Conservation (phyloP, 2,888 invertebrate genomes). For the Pandemis corylana region DNA sequence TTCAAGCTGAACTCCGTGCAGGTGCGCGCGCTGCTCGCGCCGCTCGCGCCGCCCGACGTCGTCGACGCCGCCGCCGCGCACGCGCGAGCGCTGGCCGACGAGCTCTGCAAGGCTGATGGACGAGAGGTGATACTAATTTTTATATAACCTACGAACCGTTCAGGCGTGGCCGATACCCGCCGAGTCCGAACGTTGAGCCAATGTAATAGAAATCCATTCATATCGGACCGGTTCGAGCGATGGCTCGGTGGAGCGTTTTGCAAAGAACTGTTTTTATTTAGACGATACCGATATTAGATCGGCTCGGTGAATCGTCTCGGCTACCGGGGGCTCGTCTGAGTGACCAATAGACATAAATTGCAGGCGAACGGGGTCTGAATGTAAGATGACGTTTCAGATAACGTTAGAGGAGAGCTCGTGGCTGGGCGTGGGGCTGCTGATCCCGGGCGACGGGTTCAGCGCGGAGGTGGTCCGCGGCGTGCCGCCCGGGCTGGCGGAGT, state of each 20-base stretch:
- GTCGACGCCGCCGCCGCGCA: conserved; percentile 90
- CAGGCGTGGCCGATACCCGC: no score
- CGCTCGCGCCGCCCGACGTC: conserved; percentile 83
- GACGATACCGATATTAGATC: no score
- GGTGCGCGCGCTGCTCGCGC: conserved; percentile 91
- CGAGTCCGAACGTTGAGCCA: no score
- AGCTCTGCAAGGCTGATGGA: conserved; percentile 95
- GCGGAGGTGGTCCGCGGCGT: conserved; percentile 98
- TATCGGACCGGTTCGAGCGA: no score
- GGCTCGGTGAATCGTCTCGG: no score
- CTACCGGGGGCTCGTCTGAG: no score
- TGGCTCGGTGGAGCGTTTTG: no score
- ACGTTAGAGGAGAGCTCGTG: conserved; percentile 96
- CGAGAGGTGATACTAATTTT: conserved; percentile 86
- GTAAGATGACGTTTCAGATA: conserved; percentile 69
- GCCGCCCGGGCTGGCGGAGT: conserved; percentile 96
- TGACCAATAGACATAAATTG: no score
- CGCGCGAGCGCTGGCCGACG: conserved; percentile 96
- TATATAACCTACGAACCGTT: no score
- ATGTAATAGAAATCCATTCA: no score
- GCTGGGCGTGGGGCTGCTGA: conserved; percentile 94
- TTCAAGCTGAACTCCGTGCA: conserved; percentile 99
- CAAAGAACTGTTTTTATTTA: no score
- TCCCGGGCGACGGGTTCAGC: conserved; percentile 99
- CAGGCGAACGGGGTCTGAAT: no score